Evolutionary conservation across 2,113 vertebrate genomes (phyloP).

Genomic region (Todiramphus saurophagus): DNA sequence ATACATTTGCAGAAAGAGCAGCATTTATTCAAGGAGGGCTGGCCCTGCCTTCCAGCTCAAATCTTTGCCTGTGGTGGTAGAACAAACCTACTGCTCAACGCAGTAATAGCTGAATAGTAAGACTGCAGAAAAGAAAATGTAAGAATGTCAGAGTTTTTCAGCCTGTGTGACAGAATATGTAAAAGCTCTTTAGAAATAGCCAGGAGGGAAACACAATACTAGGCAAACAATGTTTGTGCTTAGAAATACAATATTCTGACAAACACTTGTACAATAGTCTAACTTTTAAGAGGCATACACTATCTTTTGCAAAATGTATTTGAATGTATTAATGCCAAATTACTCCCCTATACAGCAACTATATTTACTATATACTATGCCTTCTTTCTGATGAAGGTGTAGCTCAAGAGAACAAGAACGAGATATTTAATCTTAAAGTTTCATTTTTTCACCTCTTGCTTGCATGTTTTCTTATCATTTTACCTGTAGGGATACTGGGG

Average conservation of each 20-base stretch:
- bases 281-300: not conserved
- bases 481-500: not conserved
- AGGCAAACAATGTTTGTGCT: not conserved
- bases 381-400: not conserved
- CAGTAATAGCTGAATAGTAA: not conserved
- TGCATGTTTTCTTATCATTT: not conserved
- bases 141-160: not conserved
- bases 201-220: not conserved
- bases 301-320: not conserved
- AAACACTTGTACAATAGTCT: not conserved
- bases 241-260: not conserved
- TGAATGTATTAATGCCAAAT: not conserved
- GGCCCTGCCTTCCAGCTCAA: not conserved
- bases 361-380: not conserved
- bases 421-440: not conserved
- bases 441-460: not conserved
- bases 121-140: not conserved
- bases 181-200: not conserved
- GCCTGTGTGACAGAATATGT: not conserved
- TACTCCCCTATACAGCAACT: not conserved
- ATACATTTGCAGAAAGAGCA: fast-evolving
- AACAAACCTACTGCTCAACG: fast-evolving
- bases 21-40: fast-evolving
- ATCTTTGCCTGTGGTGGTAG: not conserved
- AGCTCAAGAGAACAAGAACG: not conserved